phyloP scores from a whole-genome alignment of 2,888 invertebrate species.

The Monochamus alternatus region DNA sequence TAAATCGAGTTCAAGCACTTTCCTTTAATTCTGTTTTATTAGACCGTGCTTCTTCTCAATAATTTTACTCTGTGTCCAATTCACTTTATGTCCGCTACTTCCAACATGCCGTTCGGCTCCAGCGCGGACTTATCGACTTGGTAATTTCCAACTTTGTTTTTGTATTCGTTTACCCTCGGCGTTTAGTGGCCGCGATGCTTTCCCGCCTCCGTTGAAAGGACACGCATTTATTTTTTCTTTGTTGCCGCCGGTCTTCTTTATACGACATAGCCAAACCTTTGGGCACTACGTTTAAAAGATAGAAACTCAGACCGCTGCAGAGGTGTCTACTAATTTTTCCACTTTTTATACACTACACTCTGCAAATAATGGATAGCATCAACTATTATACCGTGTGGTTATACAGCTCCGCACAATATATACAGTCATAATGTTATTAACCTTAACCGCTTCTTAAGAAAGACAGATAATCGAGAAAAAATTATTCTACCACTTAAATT shows the following conservation, averaged over 20 bases:
- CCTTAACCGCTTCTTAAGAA: no score
- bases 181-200: background rate
- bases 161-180: background rate
- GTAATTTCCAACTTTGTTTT: conserved; percentile 5
- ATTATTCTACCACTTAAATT: no score
- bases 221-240: no score
- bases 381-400: background rate
- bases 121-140: background rate
- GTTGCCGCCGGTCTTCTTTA: no score
- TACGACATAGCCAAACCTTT: no score
- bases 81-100: conserved; percentile 10
- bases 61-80: conserved; percentile 12
- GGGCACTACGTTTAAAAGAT: no score
- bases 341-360: no score
- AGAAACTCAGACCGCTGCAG: no score
- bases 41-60: conserved; percentile 5
- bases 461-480: no score
- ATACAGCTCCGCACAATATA: background rate
- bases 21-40: conserved; percentile 9
- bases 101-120: background rate
- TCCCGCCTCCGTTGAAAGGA: background rate
- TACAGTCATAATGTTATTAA: no score
- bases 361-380: no score
- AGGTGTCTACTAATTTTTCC: no score
- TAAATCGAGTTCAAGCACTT: conserved; percentile 4